Evolutionary conservation across 1,140 invertebrate species (phyloP).

Genomic region (Ceratosolen fusciceps): DNA sequence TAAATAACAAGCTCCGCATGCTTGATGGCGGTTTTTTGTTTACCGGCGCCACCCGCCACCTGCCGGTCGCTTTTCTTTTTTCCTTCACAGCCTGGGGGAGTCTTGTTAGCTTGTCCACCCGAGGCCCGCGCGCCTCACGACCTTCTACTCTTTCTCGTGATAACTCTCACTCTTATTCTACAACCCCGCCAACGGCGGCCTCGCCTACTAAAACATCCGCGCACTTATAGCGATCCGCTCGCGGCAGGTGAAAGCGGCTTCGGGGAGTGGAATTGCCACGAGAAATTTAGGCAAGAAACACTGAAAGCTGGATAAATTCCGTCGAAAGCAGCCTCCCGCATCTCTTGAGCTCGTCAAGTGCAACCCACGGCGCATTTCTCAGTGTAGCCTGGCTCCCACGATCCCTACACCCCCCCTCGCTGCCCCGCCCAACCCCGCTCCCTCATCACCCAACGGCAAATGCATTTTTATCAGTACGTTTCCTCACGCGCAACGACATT

Average conservation of each 20-base stretch:
- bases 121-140: background rate
- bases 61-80: background rate
- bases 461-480: slow-evolving; percentile 23
- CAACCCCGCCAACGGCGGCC: background rate
- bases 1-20: slow-evolving; percentile 56
- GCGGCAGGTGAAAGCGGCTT: background rate
- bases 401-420: background rate
- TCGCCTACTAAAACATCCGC: background rate
- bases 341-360: slow-evolving; percentile 8
- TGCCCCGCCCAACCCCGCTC: too few species aligned
- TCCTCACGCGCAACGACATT: background rate
- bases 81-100: background rate
- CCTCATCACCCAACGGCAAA: too few species aligned
- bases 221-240: background rate
- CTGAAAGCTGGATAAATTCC: slow-evolving; percentile 9
- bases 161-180: background rate
- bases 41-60: slow-evolving; percentile 38
- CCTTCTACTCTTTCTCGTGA: slow-evolving; percentile 24
- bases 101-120: slow-evolving; percentile 33
- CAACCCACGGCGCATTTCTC: slow-evolving; percentile 4
- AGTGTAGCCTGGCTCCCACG: too few species aligned
- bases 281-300: slow-evolving; percentile 28
- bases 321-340: slow-evolving; percentile 9
- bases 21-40: slow-evolving; percentile 55
- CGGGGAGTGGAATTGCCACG: slow-evolving; percentile 10